These are phyloP conservation scores for Leptodactylus fuscus DNA, from an alignment of 2,113 vertebrate genomes.

Conservation along the genomic window DNA sequence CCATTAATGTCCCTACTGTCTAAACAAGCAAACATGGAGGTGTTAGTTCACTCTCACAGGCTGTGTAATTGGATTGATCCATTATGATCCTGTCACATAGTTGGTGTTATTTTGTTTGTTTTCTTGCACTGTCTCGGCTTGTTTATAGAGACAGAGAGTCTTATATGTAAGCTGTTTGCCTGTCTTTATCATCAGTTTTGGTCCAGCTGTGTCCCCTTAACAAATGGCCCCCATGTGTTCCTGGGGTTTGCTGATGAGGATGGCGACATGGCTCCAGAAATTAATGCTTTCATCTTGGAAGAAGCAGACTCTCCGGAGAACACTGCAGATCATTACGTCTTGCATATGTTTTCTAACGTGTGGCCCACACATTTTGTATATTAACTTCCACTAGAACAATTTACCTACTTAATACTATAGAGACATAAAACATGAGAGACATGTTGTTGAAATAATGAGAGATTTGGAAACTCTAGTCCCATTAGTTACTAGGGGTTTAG, in stretches of 20 bases:
- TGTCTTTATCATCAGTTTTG: conserved; percentile 36
- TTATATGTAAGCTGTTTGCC: conserved; percentile 39
- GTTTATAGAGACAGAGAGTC: conserved; percentile 48
- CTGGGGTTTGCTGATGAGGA: conserved; percentile 24
- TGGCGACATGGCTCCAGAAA: conserved; percentile 38
- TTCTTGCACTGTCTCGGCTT: conserved; percentile 16
- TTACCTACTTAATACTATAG: not conserved
- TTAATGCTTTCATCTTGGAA: conserved; percentile 2
- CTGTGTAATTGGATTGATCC: conserved; percentile 18
- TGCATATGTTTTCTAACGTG: conserved; percentile 15
- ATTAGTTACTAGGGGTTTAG: not conserved
- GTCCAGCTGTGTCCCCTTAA: conserved; percentile 53
- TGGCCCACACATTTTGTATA: not conserved
- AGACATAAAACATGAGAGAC: not conserved
- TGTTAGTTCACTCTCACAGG: conserved; percentile 7
- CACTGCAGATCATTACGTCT: not conserved
- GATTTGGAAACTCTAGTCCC: not conserved
- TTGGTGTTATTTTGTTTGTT: conserved; percentile 33
- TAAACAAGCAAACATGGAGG: conserved; percentile 39
- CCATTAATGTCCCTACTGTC: not conserved
- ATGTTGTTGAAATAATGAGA: not conserved
- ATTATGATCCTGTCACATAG: not conserved
- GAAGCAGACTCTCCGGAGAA: not conserved
- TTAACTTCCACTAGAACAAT: not conserved
- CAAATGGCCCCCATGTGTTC: conserved; percentile 56